Base-by-base conservation (phyloP, 2,113 vertebrate genomes). In the Phoxinus phoxinus region DNA sequence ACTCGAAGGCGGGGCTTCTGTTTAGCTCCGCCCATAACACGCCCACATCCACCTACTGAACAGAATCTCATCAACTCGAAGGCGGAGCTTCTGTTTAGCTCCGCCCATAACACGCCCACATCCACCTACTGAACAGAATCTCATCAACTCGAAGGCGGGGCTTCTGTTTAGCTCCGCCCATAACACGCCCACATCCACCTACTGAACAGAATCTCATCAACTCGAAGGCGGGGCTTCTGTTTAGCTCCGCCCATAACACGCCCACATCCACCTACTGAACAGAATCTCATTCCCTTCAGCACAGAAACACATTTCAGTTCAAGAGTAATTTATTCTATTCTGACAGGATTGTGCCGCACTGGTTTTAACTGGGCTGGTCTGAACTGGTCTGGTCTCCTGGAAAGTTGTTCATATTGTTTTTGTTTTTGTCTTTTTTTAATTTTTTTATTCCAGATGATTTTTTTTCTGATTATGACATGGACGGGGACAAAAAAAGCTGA, bases 121-220 rank as follows among this genome's bases (percentile, higher is more conserved):
- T 94, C 96, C 90, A 94, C 96, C 85, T 99, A 15, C 3, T 48
- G 46, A 41, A 41, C 41, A 41, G 37, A 37, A 41, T 10, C 1
- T 96, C 73, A 89, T 99, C 94, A 98, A 96, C 53, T 94, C 96
- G 73, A 99, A 99, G 93, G 97, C 97, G 0, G 95, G 96, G 0
- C 89, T 99, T 0, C 95, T 99, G 2, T 99, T 99, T 89, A 94
- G 94, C 77, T 74, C 90, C n/a, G 90, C 95, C 0, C 93, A 92
- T 69, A 96, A 97, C 72, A 37, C 35, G 0, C 90, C 95, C 71
- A 88, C 89, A 0, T 94, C 96, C 90, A 94, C 96, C 85, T 99
- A 1, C 13, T 48, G 46, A 41, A 41, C 41, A 9, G 37, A 41
- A 9, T 41, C 7, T 41, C 41, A 41, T 41, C 1, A 8, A 41